Evolutionary conservation across 2,888 invertebrate species (phyloP).

Genomic region (Xanthostigma xanthostigma): DNA sequence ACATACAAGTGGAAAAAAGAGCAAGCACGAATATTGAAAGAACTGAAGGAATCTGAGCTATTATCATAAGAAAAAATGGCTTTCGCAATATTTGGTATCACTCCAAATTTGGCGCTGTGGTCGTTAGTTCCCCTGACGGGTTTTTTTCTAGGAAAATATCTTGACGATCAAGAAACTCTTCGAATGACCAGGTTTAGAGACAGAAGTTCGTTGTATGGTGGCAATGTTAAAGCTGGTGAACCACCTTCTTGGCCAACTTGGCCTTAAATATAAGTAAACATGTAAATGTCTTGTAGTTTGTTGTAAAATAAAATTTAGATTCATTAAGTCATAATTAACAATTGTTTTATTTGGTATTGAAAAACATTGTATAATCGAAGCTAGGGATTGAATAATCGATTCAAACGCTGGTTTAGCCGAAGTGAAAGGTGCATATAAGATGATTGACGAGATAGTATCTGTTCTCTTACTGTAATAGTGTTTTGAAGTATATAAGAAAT

Average conservation of each 20-base stretch:
- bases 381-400: no score
- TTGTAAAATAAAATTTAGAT: no score
- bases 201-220: conserved; percentile 63
- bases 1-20: conserved; percentile 57
- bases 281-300: no score
- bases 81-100: conserved; percentile 39
- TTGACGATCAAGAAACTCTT: conserved; percentile 55
- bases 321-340: no score
- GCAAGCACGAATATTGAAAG: conserved; percentile 14
- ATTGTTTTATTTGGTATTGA: no score
- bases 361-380: no score
- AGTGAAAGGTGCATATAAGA: no score
- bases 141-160: conserved; percentile 40
- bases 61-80: conserved; percentile 16
- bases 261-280: no score
- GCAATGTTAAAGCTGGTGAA: conserved; percentile 45
- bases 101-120: conserved; percentile 32
- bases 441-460: no score
- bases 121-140: conserved; percentile 39
- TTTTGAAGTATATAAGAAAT: no score
- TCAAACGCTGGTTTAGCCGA: no score
- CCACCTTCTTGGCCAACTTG: conserved; percentile 53
- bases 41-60: conserved; percentile 12
- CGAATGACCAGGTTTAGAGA: conserved; percentile 61
- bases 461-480: no score